Base-by-base conservation (phyloP, 2,888 invertebrate species). In the Idaea aversata region DNA sequence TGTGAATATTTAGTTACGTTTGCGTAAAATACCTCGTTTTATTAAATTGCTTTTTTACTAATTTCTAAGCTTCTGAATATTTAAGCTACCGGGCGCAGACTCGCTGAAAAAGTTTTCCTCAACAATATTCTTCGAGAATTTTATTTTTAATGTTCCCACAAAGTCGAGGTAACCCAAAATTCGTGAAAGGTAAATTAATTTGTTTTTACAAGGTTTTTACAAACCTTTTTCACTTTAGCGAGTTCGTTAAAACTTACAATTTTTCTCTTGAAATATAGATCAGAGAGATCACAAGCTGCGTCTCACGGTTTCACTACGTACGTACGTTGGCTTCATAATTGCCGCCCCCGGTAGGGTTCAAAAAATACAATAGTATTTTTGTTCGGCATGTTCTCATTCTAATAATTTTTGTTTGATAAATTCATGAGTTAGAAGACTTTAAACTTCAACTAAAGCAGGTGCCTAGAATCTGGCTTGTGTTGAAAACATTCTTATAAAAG, bases 161-260 rank as follows among this genome's bases (percentile, higher is more conserved):
- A 47, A 47, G 47, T 47, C 7, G 47, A 47, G 47, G 47, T 47
- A 47, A 47, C 47, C 47, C 47, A 10, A 47, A 7, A 10, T 47
- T 47, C 47, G 6, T 13, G 47, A 47, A 47, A 47, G 47, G 47
- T 47, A 47, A 47, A 47, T 47, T 47, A 47, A 47, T 47, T 47
- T 47, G 47, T 47, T 47, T 47, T 47, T 47, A 47, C 47, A 47
- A 47, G 47, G 47, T 47, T 47, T 47, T 47, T 47, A 47, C 47
- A 47, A 47, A 47, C 47, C 47, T 47, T 47, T 47, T 47, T 47
- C 47, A 47, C 47, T 47, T 47, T 47, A 47, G 47, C 47, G 10
- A 47, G 47, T 3, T 47, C 10, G 47, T 47, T 47, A 47, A 47
- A 47, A 47, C 47, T 47, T 47, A 47, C 7, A 47, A 47, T 47